phyloP scores from a whole-genome alignment of 2,113 vertebrate species.

The Melanostigma gelatinosum region DNA sequence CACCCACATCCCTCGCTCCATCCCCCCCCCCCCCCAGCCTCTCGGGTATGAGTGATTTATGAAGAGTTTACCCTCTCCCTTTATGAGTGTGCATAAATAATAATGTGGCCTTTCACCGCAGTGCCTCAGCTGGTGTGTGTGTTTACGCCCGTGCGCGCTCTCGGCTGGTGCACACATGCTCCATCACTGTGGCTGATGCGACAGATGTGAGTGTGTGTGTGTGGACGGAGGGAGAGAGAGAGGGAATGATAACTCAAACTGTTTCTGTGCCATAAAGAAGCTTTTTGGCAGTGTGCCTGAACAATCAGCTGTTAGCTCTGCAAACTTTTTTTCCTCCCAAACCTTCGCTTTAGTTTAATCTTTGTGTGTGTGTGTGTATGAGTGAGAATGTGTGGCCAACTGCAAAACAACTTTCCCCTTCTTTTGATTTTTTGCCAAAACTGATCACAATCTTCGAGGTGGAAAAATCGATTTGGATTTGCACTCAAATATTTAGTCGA shows the following conservation, averaged over 20 bases:
- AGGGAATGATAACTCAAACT: background rate
- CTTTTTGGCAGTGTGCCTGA: background rate
- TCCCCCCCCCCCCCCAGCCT: slow-evolving; percentile 23
- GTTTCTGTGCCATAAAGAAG: background rate
- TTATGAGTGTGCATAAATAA: slow-evolving; percentile 82
- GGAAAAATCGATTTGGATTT: background rate
- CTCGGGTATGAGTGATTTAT: slow-evolving; percentile 73
- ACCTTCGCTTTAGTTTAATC: background rate
- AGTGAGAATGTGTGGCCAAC: too few species aligned
- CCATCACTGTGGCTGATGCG: slow-evolving; percentile 44
- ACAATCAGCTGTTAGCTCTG: background rate
- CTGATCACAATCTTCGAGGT: background rate
- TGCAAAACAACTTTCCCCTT: too few species aligned
- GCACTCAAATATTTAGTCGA: background rate
- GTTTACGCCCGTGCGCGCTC: background rate
- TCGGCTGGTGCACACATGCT: slow-evolving; percentile 38
- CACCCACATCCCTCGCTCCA: slow-evolving; percentile 40
- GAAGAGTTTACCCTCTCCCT: slow-evolving; percentile 76
- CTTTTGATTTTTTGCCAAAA: background rate
- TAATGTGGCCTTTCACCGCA: slow-evolving; percentile 70
- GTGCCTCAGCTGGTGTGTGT: slow-evolving; percentile 56
- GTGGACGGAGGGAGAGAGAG: background rate
- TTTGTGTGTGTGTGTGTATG: too few species aligned
- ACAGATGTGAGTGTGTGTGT: slow-evolving; percentile 34
- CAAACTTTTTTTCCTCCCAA: background rate